A percentile compares a stretch with the other conserved stretches of the same genome.
phyloP scores from a whole-genome alignment of 2,888 invertebrate genomes.

The Bimastos eiseni region DNA sequence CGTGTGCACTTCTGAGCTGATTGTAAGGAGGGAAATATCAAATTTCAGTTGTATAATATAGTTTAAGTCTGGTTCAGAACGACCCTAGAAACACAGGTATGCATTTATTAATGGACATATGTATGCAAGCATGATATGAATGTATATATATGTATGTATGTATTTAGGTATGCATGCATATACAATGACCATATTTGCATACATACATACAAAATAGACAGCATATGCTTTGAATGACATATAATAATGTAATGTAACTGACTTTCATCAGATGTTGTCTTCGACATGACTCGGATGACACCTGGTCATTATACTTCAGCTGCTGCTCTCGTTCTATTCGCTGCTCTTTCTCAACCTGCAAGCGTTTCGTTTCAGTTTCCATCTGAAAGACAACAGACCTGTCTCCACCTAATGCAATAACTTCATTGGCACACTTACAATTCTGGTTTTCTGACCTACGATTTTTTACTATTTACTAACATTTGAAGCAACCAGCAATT shows the following conservation, averaged over 20 bases:
- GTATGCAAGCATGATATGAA: background rate
- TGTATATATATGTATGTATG: background rate
- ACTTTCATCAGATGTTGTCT: conserved; percentile 14
- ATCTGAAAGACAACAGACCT: conserved; percentile 7
- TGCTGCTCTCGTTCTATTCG: background rate
- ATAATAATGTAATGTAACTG: background rate
- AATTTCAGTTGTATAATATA: too few species aligned
- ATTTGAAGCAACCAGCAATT: background rate
- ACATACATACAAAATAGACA: background rate
- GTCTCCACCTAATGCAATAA: background rate
- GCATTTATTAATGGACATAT: background rate
- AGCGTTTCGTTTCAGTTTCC: background rate
- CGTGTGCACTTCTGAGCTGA: too few species aligned
- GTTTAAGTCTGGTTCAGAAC: too few species aligned
- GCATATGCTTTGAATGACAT: background rate
- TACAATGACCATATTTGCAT: background rate
- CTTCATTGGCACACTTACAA: background rate
- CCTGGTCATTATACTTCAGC: background rate
- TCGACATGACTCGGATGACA: background rate
- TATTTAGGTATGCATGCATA: background rate
- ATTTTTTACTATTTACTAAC: background rate
- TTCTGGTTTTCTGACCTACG: background rate
- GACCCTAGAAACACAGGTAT: too few species aligned
- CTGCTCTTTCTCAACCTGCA: conserved; percentile 7
- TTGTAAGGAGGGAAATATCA: too few species aligned